Conservation (phyloP, 2,797 vertebrate species). For the Thalassophryne amazonica region DNA sequence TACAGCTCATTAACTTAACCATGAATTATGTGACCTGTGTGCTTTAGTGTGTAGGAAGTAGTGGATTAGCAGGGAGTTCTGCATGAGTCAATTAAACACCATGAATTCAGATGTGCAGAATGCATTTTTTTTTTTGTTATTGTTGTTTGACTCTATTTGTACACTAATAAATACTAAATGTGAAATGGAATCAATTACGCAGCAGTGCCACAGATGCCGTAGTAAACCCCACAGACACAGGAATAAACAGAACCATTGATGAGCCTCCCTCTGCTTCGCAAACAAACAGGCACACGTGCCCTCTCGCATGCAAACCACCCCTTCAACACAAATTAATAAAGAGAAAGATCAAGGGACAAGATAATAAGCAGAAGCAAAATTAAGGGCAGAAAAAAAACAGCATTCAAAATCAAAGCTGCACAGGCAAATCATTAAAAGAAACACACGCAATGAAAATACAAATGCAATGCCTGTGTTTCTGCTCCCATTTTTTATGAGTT, state of each 20-base stretch:
- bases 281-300: not conserved
- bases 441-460: not conserved
- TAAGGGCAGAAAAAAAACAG: not conserved
- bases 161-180: slow-evolving; percentile 10
- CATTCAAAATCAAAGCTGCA: slow-evolving; percentile 5
- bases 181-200: slow-evolving; percentile 22
- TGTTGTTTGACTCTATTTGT: slow-evolving; percentile 21
- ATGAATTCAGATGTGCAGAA: slow-evolving; percentile 4
- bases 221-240: slow-evolving; percentile 9
- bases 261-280: slow-evolving; percentile 1
- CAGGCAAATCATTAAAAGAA: not conserved
- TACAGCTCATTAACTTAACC: slow-evolving; percentile 53
- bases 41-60: slow-evolving; percentile 36
- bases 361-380: slow-evolving; percentile 9
- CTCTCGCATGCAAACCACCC: not conserved
- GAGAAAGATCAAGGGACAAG: slow-evolving; percentile 7
- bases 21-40: slow-evolving; percentile 57
- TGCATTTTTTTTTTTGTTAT: no score
- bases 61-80: slow-evolving; percentile 17
- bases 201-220: slow-evolving; percentile 2
- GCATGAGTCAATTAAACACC: slow-evolving; percentile 22
- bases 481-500: no score
- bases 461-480: no score
- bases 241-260: slow-evolving; percentile 9
- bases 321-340: slow-evolving; percentile 1